Percentiles rank a stretch among this genome's conserved stretches.
phyloP scores from a whole-genome alignment of 2,888 invertebrate species.

The Mycogona germanica region DNA sequence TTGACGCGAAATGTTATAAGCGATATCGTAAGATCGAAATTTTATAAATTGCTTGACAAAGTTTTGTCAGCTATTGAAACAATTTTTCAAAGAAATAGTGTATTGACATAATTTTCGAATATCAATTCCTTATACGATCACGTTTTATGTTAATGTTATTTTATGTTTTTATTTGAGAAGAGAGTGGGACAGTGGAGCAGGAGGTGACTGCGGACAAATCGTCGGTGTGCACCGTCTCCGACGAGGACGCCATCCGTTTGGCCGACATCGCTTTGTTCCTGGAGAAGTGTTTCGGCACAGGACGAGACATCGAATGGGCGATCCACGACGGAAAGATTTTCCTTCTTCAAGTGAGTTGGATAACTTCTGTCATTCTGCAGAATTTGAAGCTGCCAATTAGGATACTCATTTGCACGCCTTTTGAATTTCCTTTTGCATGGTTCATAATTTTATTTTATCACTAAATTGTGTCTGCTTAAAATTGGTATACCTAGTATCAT shows the following conservation, averaged over 20 bases:
- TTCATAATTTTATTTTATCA: too few species aligned
- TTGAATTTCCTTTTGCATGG: too few species aligned
- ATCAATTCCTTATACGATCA: too few species aligned
- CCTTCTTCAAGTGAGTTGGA: slow-evolving; percentile 27
- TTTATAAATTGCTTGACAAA: neutral
- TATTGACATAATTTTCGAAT: too few species aligned
- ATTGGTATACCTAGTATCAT: too few species aligned
- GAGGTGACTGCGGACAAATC: slow-evolving; percentile 30
- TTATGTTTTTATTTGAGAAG: slow-evolving; percentile 26
- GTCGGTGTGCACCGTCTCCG: slow-evolving; percentile 42
- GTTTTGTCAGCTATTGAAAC: neutral
- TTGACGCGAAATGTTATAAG: neutral
- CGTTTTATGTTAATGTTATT: too few species aligned
- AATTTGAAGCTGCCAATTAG: too few species aligned
- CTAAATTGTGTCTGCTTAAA: too few species aligned
- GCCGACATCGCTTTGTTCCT: slow-evolving; percentile 46
- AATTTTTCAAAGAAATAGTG: too few species aligned
- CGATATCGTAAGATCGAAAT: too few species aligned
- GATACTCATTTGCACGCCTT: too few species aligned
- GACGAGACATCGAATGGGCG: slow-evolving; percentile 74
- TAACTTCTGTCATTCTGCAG: neutral
- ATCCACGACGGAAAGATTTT: slow-evolving; percentile 36
- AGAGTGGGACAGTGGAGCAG: slow-evolving; percentile 36
- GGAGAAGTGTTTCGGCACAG: slow-evolving; percentile 53
- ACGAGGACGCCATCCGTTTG: slow-evolving; percentile 43